Conservation (phyloP, 2,113 vertebrate genomes). For the Lutjanus erythropterus region DNA sequence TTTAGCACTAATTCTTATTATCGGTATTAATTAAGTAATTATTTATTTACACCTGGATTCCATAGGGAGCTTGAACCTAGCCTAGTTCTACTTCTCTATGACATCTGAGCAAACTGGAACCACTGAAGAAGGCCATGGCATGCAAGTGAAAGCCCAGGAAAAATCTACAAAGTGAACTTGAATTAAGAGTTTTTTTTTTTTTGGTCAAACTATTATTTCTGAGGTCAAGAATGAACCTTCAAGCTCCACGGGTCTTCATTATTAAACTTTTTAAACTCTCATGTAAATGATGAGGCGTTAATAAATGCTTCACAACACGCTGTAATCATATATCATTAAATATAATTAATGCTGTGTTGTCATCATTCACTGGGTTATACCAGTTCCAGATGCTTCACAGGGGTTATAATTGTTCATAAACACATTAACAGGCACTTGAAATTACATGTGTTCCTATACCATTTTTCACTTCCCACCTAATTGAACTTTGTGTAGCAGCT, state of each 20-base stretch:
- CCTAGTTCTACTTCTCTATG: neutral
- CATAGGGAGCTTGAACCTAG: too few species aligned
- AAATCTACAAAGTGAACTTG: neutral
- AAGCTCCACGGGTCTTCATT: neutral
- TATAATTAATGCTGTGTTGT: neutral
- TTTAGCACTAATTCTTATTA: neutral
- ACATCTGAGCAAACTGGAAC: neutral
- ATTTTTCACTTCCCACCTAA: too few species aligned
- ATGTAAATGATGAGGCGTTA: neutral
- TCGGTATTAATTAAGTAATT: neutral
- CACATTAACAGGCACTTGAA: neutral
- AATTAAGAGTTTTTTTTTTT: neutral
- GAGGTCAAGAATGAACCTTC: neutral
- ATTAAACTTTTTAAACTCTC: neutral
- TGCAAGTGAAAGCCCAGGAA: neutral
- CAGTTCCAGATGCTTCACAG: neutral
- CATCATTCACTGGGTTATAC: neutral
- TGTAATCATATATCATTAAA: neutral
- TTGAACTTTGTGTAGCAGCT: too few species aligned
- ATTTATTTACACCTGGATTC: neutral
- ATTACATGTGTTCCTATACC: too few species aligned
- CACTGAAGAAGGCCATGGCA: neutral
- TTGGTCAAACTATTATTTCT: neutral
- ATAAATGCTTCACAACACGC: neutral
- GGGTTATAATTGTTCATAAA: neutral